phyloP scores from a whole-genome alignment of 1,140 invertebrate species.

The Drosophila tristis region DNA sequence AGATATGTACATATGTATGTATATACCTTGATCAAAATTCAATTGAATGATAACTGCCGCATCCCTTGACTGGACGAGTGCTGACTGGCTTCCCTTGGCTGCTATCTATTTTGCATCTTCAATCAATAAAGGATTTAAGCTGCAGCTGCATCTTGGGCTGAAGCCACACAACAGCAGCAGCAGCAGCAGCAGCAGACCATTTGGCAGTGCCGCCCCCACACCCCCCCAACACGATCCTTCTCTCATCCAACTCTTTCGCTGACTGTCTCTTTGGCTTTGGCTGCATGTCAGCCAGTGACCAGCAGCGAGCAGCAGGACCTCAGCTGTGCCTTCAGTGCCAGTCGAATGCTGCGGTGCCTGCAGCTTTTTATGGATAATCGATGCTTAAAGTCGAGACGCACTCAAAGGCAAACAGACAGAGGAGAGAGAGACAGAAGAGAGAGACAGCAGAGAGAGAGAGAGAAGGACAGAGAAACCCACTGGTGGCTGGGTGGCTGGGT shows the following conservation, averaged over 20 bases:
- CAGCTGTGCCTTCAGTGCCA: no score
- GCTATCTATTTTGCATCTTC: slow-evolving; percentile 36
- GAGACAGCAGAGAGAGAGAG: background rate
- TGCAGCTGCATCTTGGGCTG: slow-evolving; percentile 5
- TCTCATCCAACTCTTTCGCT: slow-evolving; percentile 1
- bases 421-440: background rate
- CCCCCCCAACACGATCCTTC: background rate
- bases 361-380: slow-evolving; percentile 66
- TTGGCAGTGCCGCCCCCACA: no score
- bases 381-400: slow-evolving; percentile 69
- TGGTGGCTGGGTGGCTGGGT: background rate
- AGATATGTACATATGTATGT: background rate
- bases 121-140: slow-evolving; percentile 29
- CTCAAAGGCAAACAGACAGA: slow-evolving; percentile 12
- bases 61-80: background rate
- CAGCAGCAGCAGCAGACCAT: slow-evolving; percentile 21
- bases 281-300: no score
- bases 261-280: no score
- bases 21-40: slow-evolving; percentile 1
- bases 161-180: slow-evolving; percentile 9
- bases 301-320: no score
- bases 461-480: background rate
- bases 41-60: slow-evolving; percentile 6
- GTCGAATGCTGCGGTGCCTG: slow-evolving; percentile 28
- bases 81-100: background rate